Percentiles rank a stretch among this genome's conserved stretches.
Conservation (phyloP, 2,888 invertebrate genomes). For the Hydriomena furcata region DNA sequence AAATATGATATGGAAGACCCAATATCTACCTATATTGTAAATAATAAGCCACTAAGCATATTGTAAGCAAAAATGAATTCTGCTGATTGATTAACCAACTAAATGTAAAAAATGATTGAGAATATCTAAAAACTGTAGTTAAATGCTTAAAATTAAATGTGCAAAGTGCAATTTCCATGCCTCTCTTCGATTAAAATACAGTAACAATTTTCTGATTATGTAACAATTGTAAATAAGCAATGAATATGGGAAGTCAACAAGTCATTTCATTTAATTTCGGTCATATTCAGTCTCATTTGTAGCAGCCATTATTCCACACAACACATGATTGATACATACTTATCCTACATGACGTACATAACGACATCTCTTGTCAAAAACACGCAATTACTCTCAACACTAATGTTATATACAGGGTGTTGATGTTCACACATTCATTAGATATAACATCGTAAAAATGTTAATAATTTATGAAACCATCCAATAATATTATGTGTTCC, state of each 20-base stretch:
- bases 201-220: slow-evolving; percentile 18
- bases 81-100: background rate
- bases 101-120: slow-evolving; percentile 17
- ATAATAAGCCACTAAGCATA: slow-evolving; percentile 12
- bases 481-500: background rate
- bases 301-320: slow-evolving; percentile 35
- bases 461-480: background rate
- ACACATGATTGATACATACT: slow-evolving; percentile 12
- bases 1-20: slow-evolving; percentile 35
- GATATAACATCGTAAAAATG: background rate
- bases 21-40: slow-evolving; percentile 22
- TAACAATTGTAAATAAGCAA: background rate
- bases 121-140: slow-evolving; percentile 20
- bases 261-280: slow-evolving; percentile 30
- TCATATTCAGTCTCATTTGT: slow-evolving; percentile 38
- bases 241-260: slow-evolving; percentile 25
- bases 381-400: background rate
- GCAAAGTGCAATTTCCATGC: slow-evolving; percentile 30
- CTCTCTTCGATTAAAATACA: slow-evolving; percentile 14
- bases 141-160: slow-evolving; percentile 31
- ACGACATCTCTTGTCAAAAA: no score
- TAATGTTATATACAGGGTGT: slow-evolving; percentile 1
- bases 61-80: background rate
- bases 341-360: slow-evolving; percentile 2
- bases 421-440: background rate